Percentiles rank a stretch among this genome's conserved stretches.
phyloP scores from a whole-genome alignment of 2,113 vertebrate species.

The Acanthisitta chloris region DNA sequence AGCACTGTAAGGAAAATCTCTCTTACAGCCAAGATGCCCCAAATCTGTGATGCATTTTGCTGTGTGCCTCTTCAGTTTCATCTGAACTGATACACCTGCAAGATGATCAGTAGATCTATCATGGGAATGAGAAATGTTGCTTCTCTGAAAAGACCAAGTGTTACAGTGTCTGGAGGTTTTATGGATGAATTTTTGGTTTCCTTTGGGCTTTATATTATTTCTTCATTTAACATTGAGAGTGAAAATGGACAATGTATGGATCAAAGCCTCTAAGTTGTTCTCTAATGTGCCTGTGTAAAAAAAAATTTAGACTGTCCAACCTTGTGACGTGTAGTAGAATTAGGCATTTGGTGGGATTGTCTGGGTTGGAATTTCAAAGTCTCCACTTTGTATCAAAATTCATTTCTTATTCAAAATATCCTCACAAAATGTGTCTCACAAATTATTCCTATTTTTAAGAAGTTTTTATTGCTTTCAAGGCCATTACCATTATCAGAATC shows the following conservation, averaged over 20 bases:
- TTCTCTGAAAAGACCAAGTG: neutral
- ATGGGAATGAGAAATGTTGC: neutral
- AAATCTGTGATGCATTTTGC: neutral
- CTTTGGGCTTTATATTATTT: neutral
- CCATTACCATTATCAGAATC: neutral
- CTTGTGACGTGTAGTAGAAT: neutral
- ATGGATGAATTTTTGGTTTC: neutral
- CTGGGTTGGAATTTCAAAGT: neutral
- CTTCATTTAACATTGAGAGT: neutral
- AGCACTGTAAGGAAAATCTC: neutral
- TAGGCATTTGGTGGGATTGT: neutral
- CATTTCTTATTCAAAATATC: neutral
- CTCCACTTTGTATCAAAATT: neutral
- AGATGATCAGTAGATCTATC: neutral
- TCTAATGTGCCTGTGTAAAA: neutral
- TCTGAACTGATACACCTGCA: neutral
- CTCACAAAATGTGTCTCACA: neutral
- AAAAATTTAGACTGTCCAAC: neutral
- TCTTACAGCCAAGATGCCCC: neutral
- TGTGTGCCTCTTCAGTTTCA: neutral
- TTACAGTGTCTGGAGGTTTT: neutral
- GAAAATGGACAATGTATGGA: neutral
- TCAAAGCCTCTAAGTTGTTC: neutral
- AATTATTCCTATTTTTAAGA: neutral
- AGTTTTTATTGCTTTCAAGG: neutral